Conservation (phyloP, 2,888 invertebrate species). For the Drosophila siamana region DNA sequence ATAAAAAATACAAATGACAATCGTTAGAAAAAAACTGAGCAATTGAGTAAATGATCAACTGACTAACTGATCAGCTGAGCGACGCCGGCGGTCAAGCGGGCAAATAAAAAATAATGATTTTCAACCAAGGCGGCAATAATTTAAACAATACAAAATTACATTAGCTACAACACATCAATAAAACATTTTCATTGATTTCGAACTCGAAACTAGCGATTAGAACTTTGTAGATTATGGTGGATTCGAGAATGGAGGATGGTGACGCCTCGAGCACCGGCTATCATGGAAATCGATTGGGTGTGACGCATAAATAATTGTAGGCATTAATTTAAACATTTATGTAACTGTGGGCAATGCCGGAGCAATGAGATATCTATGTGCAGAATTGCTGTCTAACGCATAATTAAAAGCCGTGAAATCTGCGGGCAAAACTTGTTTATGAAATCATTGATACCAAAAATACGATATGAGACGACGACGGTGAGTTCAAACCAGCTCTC, state of each 20-base stretch:
- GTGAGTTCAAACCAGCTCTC: constrained; percentile 65
- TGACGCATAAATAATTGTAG: constrained; percentile 79
- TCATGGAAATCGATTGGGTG: constrained; percentile 70
- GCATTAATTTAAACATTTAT: constrained; percentile 71
- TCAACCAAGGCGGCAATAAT: constrained; percentile 39
- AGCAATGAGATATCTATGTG: constrained; percentile 48
- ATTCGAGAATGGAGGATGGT: constrained; percentile 9
- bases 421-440: constrained; percentile 69
- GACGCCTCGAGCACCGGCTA: constrained; percentile 42
- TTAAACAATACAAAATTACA: constrained; percentile 56
- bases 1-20: constrained; percentile 38
- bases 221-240: constrained; percentile 7
- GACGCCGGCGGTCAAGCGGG: constrained; percentile 46
- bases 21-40: constrained; percentile 36
- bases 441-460: constrained; percentile 53
- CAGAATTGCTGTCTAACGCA: constrained; percentile 58
- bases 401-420: constrained; percentile 75
- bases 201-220: constrained; percentile 8
- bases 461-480: constrained; percentile 33
- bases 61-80: constrained; percentile 1
- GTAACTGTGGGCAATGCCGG: constrained; percentile 15
- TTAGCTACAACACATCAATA: constrained; percentile 59
- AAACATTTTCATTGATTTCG: constrained; percentile 55
- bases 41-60: constrained; percentile 12
- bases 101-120: constrained; percentile 34